phyloP scores from a whole-genome alignment of 2,888 invertebrate species.

The Keiferia lycopersicella region DNA sequence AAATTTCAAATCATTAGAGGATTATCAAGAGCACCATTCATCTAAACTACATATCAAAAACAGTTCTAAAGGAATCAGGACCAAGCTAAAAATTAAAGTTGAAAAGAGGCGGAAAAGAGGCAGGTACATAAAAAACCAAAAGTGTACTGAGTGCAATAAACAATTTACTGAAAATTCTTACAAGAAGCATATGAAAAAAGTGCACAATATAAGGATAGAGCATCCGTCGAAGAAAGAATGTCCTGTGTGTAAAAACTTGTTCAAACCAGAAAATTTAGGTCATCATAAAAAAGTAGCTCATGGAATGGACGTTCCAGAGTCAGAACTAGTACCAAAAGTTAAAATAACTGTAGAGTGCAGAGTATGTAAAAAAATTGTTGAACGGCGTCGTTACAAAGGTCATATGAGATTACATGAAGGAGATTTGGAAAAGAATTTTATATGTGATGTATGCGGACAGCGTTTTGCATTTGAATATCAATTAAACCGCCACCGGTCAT shows the following conservation, averaged over 20 bases:
- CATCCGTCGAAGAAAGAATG: constrained; percentile 21
- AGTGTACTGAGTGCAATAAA: constrained; percentile 14
- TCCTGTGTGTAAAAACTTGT: constrained; percentile 16
- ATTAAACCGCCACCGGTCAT: constrained; percentile 45
- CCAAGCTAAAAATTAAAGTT: neutral
- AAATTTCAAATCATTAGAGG: neutral
- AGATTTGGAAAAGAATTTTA: constrained; percentile 33
- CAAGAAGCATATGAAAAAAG: constrained; percentile 5
- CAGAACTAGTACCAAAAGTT: constrained; percentile 1
- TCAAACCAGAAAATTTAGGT: constrained; percentile 12
- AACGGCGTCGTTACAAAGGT: neutral
- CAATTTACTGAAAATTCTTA: constrained; percentile 5
- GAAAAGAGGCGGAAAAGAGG: neutral
- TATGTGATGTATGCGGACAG: constrained; percentile 53
- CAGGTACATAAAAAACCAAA: neutral
- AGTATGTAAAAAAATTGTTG: constrained; percentile 22
- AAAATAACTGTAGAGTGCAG: constrained; percentile 19
- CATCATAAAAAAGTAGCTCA: constrained; percentile 14
- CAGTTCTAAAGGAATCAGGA: neutral
- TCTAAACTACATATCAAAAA: neutral
- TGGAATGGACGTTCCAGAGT: neutral
- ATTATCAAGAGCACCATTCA: neutral
- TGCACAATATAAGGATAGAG: neutral
- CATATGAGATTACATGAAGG: constrained; percentile 13
- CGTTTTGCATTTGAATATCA: constrained; percentile 40